Percentiles rank a stretch among this genome's conserved stretches.
These are phyloP conservation scores for Drosophila affinis DNA, from an alignment of 2,888 invertebrate genomes.

Conservation along the genomic window DNA sequence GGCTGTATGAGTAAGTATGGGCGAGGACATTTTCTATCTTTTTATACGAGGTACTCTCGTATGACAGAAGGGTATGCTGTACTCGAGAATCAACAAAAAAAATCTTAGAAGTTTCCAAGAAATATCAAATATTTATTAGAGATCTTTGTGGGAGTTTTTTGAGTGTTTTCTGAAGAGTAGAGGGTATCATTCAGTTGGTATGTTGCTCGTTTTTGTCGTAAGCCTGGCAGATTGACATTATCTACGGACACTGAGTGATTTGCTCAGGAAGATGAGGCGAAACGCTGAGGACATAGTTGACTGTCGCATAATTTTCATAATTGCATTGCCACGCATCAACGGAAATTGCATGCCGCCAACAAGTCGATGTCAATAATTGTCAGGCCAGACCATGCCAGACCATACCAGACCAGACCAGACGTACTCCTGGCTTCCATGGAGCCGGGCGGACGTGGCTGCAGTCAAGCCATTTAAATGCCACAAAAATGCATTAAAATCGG, in stretches of 20 bases:
- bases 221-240: constrained; percentile 51
- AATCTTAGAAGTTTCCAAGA: neutral
- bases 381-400: constrained; percentile 15
- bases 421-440: neutral
- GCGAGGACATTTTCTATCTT: constrained; percentile 18
- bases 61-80: neutral
- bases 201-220: constrained; percentile 16
- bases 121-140: neutral
- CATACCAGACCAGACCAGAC: neutral
- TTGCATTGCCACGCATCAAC: constrained; percentile 68
- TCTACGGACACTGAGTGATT: constrained; percentile 57
- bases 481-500: constrained; percentile 62
- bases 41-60: neutral
- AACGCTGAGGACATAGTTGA: constrained; percentile 12
- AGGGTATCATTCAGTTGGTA: neutral
- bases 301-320: constrained; percentile 63
- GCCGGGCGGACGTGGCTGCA: constrained; percentile 17
- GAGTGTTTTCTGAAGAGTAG: neutral
- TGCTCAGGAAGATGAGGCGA: constrained; percentile 24
- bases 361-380: constrained; percentile 70
- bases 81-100: neutral
- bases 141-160: neutral
- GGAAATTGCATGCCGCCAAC: constrained; percentile 70
- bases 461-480: constrained; percentile 54
- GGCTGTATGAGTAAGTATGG: neutral